A percentile compares a stretch with the other conserved stretches of the same genome.
Conservation (phyloP, 2,888 invertebrate genomes). For the Callinectes sapidus region DNA sequence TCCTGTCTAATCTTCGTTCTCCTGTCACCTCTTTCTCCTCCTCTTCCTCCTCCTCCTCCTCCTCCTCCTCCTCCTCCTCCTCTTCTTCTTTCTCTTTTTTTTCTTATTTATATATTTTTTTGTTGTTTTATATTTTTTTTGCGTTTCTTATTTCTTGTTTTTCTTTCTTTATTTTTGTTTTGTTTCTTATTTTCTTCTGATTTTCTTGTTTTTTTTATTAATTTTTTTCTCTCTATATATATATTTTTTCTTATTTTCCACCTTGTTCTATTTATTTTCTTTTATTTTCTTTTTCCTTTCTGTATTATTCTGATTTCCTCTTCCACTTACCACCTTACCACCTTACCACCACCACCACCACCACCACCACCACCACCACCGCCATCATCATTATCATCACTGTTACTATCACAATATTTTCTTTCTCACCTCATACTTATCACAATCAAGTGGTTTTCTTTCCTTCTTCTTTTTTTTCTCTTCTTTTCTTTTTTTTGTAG, state of each 20-base stretch:
- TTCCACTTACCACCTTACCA: neutral
- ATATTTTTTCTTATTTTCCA: neutral
- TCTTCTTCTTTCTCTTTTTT: neutral
- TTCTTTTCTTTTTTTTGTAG: neutral
- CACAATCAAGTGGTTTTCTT: neutral
- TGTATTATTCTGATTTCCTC: neutral
- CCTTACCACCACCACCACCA: neutral
- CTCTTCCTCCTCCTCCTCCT: constrained; percentile 24
- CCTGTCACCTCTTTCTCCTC: constrained; percentile 11
- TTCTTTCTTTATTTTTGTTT: neutral
- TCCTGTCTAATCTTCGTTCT: neutral
- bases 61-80: neutral
- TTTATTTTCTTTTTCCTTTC: neutral
- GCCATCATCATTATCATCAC: neutral
- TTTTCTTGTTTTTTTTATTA: neutral
- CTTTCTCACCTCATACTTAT: neutral
- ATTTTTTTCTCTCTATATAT: neutral
- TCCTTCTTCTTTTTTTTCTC: neutral
- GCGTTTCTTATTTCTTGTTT: neutral
- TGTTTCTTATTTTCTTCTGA: neutral
- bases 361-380: constrained; percentile 8
- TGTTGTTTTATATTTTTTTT: neutral
- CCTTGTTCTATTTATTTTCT: neutral
- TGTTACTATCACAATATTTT: constrained; percentile 1
- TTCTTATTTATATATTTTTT: neutral